Percentiles rank a stretch among this genome's conserved stretches.
Evolutionary conservation across 2,113 vertebrate genomes (phyloP).

Genomic region (Bos taurus): DNA sequence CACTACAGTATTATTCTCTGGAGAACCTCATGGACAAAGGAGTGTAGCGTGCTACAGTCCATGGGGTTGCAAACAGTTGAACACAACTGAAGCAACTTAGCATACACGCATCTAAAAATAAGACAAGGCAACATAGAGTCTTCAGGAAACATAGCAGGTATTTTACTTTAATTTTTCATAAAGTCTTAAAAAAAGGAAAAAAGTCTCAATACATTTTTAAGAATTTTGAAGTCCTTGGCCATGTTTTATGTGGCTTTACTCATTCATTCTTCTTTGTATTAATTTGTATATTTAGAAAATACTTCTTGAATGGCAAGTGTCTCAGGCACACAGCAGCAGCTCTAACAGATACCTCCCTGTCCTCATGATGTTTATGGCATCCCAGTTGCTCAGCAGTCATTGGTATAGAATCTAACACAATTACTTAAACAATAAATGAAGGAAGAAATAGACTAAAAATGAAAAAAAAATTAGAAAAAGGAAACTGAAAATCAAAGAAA

Average conservation of each 20-base stretch:
- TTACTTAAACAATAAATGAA: neutral
- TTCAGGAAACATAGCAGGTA: neutral
- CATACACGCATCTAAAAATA: neutral
- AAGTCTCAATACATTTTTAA: neutral
- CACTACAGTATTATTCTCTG: neutral
- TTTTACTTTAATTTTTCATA: neutral
- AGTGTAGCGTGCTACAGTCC: accelerated
- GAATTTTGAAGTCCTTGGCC: neutral
- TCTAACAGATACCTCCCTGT: too few relatives aligned
- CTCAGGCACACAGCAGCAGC: neutral
- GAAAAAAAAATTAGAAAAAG: neutral
- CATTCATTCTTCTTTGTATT: neutral
- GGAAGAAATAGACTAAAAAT: neutral
- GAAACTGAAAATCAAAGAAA: neutral
- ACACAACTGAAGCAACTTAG: neutral
- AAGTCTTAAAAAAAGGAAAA: neutral
- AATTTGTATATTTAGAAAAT: neutral
- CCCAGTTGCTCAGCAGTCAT: neutral
- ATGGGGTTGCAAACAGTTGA: neutral
- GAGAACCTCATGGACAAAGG: neutral
- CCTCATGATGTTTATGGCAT: neutral
- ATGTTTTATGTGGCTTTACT: neutral
- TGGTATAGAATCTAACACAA: neutral
- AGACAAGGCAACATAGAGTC: neutral
- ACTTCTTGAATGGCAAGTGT: neutral